Evolutionary conservation across 2,797 vertebrate genomes (phyloP), one percentile per base, ranked within the genome.

Genomic region (Stomatorhinus walkeri): DNA sequence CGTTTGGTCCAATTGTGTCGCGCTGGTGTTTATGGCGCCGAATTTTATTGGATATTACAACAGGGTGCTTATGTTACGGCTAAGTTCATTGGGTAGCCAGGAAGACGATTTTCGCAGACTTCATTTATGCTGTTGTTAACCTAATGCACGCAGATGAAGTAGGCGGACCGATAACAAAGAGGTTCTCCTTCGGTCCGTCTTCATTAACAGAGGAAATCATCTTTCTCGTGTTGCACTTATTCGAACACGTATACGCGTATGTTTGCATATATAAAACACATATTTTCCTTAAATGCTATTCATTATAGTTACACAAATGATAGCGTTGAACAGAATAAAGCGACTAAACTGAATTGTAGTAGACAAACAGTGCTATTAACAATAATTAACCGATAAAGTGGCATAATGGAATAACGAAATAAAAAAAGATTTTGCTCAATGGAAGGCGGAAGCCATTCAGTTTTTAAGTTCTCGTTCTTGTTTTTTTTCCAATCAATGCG

Each of bases 1-100:
- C 90, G 5, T 52, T 46, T 52, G 46, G 46, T 49, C 91, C 90
- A 90, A 90, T 90, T 16, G 85, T 28, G 48, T 88, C 5, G 54
- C 22, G 64, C 64, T 85, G 46, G 10, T 52, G 10, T 43, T 52
- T 90, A 54, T 56, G 14, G 40, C 52, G 52, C 59, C 51, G 36
- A 43, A 22, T 72, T 56, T 89, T 8, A 88, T 89, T 91, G 88
- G 89, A 32, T 79, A 51, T 72, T 22, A 12, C 32, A 3, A 9
- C 49, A 87, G 19, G 1, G 5, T 48, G 52, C 9, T 8, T 61
- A 72, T 89, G 49, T 89, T 56, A 91, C 48, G 19, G 4, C 76
- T 43, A 49, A n/a, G 61, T 28, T 61, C 87, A 91, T 91, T 90
- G 89, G 89, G 9, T 87, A 19, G 14, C 9, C 12, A n/a, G 22